Evolutionary conservation across 1,140 invertebrate genomes (phyloP), one percentile per base, ranked within the genome.

Genomic region (Riptortus pedestris): DNA sequence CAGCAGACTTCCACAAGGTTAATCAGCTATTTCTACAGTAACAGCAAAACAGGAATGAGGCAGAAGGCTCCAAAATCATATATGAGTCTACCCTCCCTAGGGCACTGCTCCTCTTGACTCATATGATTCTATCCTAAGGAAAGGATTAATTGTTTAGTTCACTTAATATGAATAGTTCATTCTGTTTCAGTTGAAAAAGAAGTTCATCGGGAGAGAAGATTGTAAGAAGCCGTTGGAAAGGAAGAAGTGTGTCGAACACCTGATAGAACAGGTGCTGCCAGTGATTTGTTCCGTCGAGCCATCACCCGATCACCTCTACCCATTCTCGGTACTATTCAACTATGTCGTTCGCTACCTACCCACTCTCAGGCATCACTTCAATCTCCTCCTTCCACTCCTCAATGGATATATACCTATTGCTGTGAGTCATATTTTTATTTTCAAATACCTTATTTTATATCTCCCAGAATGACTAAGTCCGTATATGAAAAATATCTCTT

Each of bases 141-240:
- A n/a, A n/a, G n/a, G n/a, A n/a, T n/a, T n/a, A n/a, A n/a, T n/a
- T n/a, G n/a, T n/a, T n/a, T n/a, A n/a, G n/a, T n/a, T n/a, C n/a
- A n/a, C n/a, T n/a, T n/a, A n/a, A n/a, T n/a, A n/a, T n/a, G n/a
- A n/a, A n/a, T n/a, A n/a, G n/a, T 27, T 12, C 26, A 7, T 57
- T 57, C 24, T 33, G 16, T 33, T 60, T 60, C 24, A 63, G 47
- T 43, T 52, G 2, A 62, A 43, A 47, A 45, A 33, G 16, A 61
- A 61, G 20, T 27, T 22, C 29, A 43, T 63, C 11, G 61, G 24
- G 5, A 28, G 22, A 2, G 47, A 14, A 24, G 22, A 55, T 2
- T 24, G 1, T 1, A 55, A 55, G 26, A 55, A 55, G 14, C 51
- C 51, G 1, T 26, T 55, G 14, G 51, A 55, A 26, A 55, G 51